A percentile compares a stretch with the other conserved stretches of the same genome.
phyloP scores from a whole-genome alignment of 2,888 invertebrate genomes.

The Plebejus anna region DNA sequence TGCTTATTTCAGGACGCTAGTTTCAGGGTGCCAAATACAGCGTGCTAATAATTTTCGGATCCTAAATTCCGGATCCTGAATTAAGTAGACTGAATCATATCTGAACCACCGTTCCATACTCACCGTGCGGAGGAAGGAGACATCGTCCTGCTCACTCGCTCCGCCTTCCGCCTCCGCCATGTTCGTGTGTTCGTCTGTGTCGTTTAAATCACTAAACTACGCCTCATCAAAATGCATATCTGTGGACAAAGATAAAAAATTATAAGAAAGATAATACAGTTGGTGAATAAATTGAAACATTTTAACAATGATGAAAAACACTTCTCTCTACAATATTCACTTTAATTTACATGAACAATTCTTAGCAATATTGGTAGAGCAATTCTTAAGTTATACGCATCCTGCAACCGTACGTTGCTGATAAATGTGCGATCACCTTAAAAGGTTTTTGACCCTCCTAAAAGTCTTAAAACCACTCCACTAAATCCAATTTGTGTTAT shows the following conservation, averaged over 20 bases:
- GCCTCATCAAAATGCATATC: constrained; percentile 36
- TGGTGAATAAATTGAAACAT: too few species aligned
- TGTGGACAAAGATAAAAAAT: constrained; percentile 32
- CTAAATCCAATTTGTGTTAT: background rate
- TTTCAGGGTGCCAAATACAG: too few species aligned
- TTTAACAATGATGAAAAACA: too few species aligned
- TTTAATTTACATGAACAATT: too few species aligned
- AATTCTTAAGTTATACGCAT: too few species aligned
- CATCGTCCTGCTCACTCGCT: constrained; percentile 98
- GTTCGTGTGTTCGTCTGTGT: constrained; percentile 48
- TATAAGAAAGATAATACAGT: background rate
- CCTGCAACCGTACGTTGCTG: background rate
- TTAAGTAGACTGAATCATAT: background rate
- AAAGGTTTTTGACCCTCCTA: background rate
- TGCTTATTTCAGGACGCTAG: too few species aligned
- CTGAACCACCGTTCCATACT: constrained; percentile 55
- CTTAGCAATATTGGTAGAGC: too few species aligned
- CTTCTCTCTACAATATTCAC: too few species aligned
- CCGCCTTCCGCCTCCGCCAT: constrained; percentile 98
- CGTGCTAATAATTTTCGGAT: too few species aligned
- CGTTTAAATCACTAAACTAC: constrained; percentile 36
- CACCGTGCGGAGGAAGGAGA: constrained; percentile 99
- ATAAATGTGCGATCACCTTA: background rate
- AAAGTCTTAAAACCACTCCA: background rate
- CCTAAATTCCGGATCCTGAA: too few species aligned